phyloP scores from a whole-genome alignment of 1,140 invertebrate genomes.

The Drosophila subobscura region DNA sequence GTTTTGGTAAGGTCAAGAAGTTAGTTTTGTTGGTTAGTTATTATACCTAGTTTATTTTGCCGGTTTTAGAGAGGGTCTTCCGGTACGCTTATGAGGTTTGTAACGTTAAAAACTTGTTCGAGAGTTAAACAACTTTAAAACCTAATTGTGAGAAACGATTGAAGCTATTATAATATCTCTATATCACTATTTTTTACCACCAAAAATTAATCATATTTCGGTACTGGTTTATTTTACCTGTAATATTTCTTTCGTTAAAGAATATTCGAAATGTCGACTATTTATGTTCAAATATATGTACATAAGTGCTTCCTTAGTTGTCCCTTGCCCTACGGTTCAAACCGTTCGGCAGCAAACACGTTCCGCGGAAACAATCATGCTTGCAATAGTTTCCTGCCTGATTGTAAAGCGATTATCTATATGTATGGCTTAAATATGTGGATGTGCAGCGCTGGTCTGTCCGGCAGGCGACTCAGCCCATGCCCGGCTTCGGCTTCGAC shows the following conservation, averaged over 20 bases:
- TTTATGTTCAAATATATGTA: not conserved
- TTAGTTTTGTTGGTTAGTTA: conserved; percentile 28
- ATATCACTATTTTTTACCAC: too few species aligned
- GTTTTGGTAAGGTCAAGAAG: conserved; percentile 17
- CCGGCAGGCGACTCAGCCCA: conserved; percentile 11
- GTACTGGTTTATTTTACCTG: too few species aligned
- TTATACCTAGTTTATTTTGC: conserved; percentile 18
- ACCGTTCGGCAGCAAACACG: conserved; percentile 63
- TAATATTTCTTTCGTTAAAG: not conserved
- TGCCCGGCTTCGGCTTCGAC: conserved; percentile 12
- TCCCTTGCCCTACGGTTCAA: conserved; percentile 27
- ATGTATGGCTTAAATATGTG: conserved; percentile 62
- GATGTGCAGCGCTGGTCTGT: conserved; percentile 23
- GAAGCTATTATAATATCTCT: too few species aligned
- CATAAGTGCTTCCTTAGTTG: conserved; percentile 14
- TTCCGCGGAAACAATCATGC: conserved; percentile 79
- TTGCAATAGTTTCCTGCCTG: conserved; percentile 80
- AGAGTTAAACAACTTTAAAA: too few species aligned
- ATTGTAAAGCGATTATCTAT: conserved; percentile 77
- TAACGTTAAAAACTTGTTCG: too few species aligned
- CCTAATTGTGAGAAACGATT: too few species aligned
- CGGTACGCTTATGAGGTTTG: too few species aligned
- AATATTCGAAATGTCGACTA: not conserved
- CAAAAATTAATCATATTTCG: not conserved
- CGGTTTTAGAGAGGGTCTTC: not conserved